Evolutionary conservation across 2,797 vertebrate species (phyloP).

Genomic region (Parauchenoglanis ngamensis): DNA sequence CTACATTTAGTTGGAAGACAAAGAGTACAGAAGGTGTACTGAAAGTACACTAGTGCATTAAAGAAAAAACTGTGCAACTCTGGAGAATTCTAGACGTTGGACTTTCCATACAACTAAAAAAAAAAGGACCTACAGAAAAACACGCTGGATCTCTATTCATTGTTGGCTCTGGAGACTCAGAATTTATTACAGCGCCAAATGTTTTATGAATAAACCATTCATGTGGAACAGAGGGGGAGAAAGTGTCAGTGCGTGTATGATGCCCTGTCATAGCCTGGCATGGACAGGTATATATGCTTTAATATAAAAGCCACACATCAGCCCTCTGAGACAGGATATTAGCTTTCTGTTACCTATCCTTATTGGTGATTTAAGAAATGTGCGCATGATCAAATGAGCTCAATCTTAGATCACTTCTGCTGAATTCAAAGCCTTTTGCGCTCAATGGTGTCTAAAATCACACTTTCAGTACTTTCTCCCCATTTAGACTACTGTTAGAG

Average conservation of each 20-base stretch:
- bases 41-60: not conserved
- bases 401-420: conserved; percentile 30
- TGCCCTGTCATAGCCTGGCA: not conserved
- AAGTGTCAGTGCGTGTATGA: not conserved
- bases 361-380: conserved; percentile 14
- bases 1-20: not conserved
- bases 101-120: conserved; percentile 17
- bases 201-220: conserved; percentile 38
- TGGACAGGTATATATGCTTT: not conserved
- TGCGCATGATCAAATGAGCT: conserved; percentile 25
- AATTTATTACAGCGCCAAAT: not conserved
- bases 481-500: not conserved
- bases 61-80: not conserved
- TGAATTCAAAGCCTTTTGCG: not conserved
- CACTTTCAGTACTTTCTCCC: not conserved
- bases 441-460: not conserved
- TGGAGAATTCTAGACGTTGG: not conserved
- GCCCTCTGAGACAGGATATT: too few relatives aligned
- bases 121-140: conserved; percentile 20
- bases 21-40: not conserved
- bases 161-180: not conserved
- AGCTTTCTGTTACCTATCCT: not conserved
- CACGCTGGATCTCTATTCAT: conserved; percentile 10
- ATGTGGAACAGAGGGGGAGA: conserved; percentile 6
- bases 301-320: not conserved